Evolutionary conservation across 2,113 vertebrate species (phyloP).

Genomic region (Aplodontia rufa): DNA sequence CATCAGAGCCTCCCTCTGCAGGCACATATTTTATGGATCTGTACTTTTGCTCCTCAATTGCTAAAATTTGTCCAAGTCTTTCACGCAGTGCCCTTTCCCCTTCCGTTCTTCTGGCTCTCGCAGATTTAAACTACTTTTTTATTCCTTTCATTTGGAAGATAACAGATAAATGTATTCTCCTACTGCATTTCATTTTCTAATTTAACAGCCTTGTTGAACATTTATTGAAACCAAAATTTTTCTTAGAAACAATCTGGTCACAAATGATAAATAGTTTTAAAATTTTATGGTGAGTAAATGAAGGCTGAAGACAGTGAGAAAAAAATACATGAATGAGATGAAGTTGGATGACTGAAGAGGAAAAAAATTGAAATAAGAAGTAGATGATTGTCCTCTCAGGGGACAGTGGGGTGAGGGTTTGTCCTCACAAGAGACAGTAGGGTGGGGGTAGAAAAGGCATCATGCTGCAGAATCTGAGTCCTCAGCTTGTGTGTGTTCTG

Average conservation of each 20-base stretch:
- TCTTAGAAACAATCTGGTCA: slow-evolving; percentile 3
- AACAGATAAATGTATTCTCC: not conserved
- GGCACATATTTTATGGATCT: not conserved
- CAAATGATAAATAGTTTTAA: slow-evolving; percentile 22
- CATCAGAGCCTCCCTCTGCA: not conserved
- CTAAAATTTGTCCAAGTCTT: not conserved
- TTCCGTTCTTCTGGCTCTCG: not conserved
- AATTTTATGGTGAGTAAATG: not conserved
- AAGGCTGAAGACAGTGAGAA: not conserved
- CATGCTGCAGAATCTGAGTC: not conserved
- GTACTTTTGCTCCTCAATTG: not conserved
- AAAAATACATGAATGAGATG: not conserved
- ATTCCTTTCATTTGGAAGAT: slow-evolving; percentile 22
- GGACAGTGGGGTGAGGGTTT: not conserved
- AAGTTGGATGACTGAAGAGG: not conserved
- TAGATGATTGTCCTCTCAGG: not conserved
- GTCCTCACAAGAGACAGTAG: not conserved
- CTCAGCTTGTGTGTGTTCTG: not conserved
- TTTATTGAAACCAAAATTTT: slow-evolving; percentile 32
- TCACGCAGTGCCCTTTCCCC: not conserved
- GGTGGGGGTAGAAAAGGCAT: not conserved
- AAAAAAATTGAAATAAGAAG: not conserved
- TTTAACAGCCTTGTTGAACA: not conserved
- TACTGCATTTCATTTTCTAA: slow-evolving; percentile 48
- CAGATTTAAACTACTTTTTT: not conserved